Evolutionary conservation across 2,797 vertebrate species (phyloP).

Genomic region (Pogoniulus pusillus): DNA sequence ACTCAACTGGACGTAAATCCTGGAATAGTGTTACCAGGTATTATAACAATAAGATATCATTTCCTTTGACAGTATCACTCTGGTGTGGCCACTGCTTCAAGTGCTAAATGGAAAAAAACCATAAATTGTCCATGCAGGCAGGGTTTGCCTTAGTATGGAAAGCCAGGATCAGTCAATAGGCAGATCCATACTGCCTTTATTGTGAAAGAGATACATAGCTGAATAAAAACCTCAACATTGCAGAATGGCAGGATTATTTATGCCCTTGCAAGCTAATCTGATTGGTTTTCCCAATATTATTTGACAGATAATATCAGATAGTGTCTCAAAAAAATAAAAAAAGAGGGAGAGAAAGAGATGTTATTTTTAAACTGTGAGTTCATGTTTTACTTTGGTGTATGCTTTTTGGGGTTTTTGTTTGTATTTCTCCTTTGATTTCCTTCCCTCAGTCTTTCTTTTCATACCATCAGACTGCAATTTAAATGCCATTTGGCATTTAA

Average conservation of each 20-base stretch:
- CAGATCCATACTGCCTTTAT: neutral
- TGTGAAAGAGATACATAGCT: rapidly evolving
- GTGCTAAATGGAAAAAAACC: neutral
- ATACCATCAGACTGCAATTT: neutral
- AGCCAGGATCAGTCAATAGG: neutral
- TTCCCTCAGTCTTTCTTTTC: neutral
- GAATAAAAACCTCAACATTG: neutral
- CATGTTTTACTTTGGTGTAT: neutral
- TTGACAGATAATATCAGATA: neutral
- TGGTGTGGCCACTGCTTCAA: neutral
- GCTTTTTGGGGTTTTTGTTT: neutral
- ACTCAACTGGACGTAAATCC: neutral
- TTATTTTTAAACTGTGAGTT: neutral
- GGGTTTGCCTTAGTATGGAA: neutral
- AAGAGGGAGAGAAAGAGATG: rapidly evolving
- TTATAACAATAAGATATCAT: neutral
- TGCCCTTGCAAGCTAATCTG: neutral
- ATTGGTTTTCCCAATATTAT: neutral
- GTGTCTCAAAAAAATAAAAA: neutral
- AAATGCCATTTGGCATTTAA: neutral
- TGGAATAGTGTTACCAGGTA: neutral
- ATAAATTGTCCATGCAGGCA: neutral
- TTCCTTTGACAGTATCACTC: neutral
- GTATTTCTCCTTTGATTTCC: neutral
- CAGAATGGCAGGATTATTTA: neutral